These are phyloP conservation scores for Adoxophyes honmai DNA, from an alignment of 1,140 invertebrate genomes.

Conservation along the genomic window DNA sequence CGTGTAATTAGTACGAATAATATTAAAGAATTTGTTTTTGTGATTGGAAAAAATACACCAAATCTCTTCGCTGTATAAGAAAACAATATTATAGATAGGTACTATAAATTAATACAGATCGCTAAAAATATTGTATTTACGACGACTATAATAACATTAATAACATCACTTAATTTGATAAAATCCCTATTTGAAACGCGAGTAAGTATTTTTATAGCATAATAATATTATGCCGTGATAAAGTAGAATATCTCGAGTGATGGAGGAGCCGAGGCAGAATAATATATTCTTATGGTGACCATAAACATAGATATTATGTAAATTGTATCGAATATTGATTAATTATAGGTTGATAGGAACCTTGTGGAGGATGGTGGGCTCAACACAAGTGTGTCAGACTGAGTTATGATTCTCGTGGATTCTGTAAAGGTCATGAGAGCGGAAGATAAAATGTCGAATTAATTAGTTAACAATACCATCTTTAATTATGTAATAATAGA, in stretches of 20 bases:
- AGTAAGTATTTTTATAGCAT: background rate
- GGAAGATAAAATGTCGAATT: constrained; percentile 7
- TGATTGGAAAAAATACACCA: too few relatives aligned
- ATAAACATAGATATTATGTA: constrained; percentile 10
- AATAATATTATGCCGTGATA: too few relatives aligned
- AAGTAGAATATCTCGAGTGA: background rate
- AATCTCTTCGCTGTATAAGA: too few relatives aligned
- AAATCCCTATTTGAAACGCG: background rate
- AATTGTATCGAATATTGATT: constrained; percentile 13
- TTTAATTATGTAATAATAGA: background rate
- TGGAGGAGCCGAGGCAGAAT: background rate
- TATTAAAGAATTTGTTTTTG: too few relatives aligned
- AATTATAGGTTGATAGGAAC: constrained; percentile 4
- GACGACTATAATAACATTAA: constrained; percentile 6
- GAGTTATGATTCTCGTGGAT: constrained; percentile 4
- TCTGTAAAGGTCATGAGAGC: constrained; percentile 3
- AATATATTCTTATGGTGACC: constrained; percentile 1
- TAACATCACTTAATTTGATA: background rate
- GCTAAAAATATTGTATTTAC: too few relatives aligned
- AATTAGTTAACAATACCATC: constrained; percentile 3
- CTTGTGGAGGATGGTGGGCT: constrained; percentile 10
- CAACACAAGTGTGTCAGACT: constrained; percentile 1
- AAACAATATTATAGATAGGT: too few relatives aligned
- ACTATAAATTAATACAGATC: too few relatives aligned
- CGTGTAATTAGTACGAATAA: too few relatives aligned